A percentile compares a stretch with the other conserved stretches of the same genome.
These are phyloP conservation scores for Phrynosoma blainvillii DNA, from an alignment of 2,113 vertebrate species.

Conservation along the genomic window DNA sequence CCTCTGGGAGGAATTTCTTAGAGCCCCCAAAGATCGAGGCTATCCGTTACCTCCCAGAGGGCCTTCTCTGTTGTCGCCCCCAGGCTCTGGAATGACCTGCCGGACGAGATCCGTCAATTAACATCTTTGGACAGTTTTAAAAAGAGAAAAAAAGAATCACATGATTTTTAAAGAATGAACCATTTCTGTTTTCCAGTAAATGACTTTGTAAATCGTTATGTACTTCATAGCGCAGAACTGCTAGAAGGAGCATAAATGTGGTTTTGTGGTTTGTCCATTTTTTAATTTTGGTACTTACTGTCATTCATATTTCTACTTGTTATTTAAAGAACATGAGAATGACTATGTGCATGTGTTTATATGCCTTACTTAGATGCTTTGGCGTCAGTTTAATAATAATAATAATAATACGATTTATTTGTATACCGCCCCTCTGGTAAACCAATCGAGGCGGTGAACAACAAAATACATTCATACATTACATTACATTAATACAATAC, in stretches of 20 bases:
- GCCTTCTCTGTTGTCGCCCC: too few relatives aligned
- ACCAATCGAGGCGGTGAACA: too few relatives aligned
- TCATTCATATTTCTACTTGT: not conserved
- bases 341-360: not conserved
- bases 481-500: too few relatives aligned
- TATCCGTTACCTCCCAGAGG: too few relatives aligned
- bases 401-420: too few relatives aligned
- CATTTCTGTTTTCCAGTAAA: slow-evolving; percentile 17
- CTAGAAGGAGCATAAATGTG: slow-evolving; percentile 25
- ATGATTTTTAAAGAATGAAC: slow-evolving; percentile 36
- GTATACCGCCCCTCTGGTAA: too few relatives aligned
- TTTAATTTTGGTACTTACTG: slow-evolving; percentile 24
- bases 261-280: not conserved
- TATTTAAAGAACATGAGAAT: slow-evolving; percentile 5
- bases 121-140: too few relatives aligned
- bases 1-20: too few relatives aligned
- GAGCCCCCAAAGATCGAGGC: too few relatives aligned
- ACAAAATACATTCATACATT: too few relatives aligned
- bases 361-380: slow-evolving; percentile 2
- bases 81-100: too few relatives aligned
- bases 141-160: not conserved
- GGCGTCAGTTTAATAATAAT: not conserved
- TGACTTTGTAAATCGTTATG: not conserved
- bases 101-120: too few relatives aligned
- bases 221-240: slow-evolving; percentile 32